Evolutionary conservation across 2,797 vertebrate species (phyloP).

Genomic region (Eidolon dupreanum): DNA sequence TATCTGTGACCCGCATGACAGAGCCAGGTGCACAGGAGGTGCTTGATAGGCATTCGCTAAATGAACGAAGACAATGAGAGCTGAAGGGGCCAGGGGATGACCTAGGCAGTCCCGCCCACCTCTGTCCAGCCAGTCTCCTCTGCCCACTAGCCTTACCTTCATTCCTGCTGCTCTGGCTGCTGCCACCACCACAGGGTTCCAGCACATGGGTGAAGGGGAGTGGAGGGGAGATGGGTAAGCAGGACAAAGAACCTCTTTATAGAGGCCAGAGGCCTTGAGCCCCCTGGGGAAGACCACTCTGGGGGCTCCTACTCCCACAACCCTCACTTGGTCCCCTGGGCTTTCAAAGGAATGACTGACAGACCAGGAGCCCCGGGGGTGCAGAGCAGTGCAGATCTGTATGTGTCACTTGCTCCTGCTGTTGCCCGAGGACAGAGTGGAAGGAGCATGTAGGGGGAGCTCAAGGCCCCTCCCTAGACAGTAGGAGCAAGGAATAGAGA

Average conservation of each 20-base stretch:
- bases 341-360: background rate
- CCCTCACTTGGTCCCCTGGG: background rate
- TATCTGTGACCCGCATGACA: background rate
- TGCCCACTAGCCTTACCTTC: conserved; percentile 81
- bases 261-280: background rate
- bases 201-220: background rate
- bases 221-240: conserved; percentile 9
- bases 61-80: background rate
- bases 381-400: background rate
- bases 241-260: background rate
- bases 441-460: accelerated
- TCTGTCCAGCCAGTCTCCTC: background rate
- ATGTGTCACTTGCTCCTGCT: background rate
- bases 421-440: background rate
- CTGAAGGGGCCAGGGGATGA: background rate
- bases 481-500: background rate
- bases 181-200: background rate
- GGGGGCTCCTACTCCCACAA: background rate
- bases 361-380: background rate
- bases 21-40: background rate
- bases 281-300: background rate
- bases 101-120: background rate
- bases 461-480: background rate
- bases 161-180: conserved; percentile 76
- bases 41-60: background rate